These are phyloP conservation scores for Gonatopus flavifemur DNA, from an alignment of 1,140 invertebrate genomes.

Conservation along the genomic window DNA sequence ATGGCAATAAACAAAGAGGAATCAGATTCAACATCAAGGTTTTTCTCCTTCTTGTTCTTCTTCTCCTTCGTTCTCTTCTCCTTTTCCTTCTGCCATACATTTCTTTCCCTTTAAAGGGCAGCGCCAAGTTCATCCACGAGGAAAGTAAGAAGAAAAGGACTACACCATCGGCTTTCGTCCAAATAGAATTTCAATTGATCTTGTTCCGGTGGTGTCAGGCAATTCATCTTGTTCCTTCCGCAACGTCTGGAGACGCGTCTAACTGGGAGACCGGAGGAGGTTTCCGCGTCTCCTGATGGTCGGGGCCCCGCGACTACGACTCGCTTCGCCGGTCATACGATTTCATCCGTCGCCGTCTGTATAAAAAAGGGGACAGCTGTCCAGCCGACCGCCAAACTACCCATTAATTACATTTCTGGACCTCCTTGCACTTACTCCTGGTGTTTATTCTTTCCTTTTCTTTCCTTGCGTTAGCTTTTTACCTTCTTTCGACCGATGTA, in stretches of 20 bases:
- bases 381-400: constrained; percentile 54
- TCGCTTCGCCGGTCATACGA: constrained; percentile 30
- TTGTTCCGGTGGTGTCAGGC: constrained; percentile 56
- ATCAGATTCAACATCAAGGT: too few species aligned
- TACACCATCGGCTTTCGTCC: too few species aligned
- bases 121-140: neutral
- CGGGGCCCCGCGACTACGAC: constrained; percentile 14
- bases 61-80: constrained; percentile 11
- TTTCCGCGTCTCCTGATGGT: constrained; percentile 39
- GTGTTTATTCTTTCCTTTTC: too few species aligned
- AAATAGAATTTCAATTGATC: constrained; percentile 63
- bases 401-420: constrained; percentile 52
- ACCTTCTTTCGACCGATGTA: too few species aligned
- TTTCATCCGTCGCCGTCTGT: constrained; percentile 37
- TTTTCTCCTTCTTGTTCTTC: constrained; percentile 5
- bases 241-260: constrained; percentile 44
- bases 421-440: constrained; percentile 30
- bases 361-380: constrained; percentile 54
- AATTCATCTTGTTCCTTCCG: constrained; percentile 59
- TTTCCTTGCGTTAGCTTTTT: too few species aligned
- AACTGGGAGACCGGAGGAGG: constrained; percentile 34
- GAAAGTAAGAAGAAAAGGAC: too few species aligned
- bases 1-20: too few species aligned
- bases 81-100: neutral
- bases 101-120: neutral